These are phyloP conservation scores for Mellivora capensis DNA, from an alignment of 2,113 vertebrate species.

Conservation along the genomic window DNA sequence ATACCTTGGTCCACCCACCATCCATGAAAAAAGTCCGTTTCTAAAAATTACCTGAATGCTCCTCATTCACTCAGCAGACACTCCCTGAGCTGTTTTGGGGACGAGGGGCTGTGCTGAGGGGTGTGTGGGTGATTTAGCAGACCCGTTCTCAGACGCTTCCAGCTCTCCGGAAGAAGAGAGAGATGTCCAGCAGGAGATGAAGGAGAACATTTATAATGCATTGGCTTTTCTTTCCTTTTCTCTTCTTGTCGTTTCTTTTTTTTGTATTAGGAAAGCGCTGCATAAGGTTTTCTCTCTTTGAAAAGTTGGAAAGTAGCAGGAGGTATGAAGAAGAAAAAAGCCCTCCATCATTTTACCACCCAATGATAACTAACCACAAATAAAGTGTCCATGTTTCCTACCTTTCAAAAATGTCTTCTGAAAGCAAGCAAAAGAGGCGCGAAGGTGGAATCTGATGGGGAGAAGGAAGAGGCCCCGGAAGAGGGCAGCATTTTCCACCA, in stretches of 20 bases:
- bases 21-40: not conserved
- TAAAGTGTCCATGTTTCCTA: not conserved
- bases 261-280: not conserved
- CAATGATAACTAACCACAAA: not conserved
- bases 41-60: not conserved
- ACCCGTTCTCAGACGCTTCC: not conserved
- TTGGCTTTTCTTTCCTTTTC: not conserved
- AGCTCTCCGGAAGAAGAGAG: not conserved
- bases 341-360: not conserved
- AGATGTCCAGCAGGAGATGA: not conserved
- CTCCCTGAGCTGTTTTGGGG: not conserved
- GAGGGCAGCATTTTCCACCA: accelerated
- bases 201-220: not conserved
- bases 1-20: not conserved
- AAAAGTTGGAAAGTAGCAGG: not conserved
- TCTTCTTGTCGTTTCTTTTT: not conserved
- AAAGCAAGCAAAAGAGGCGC: not conserved
- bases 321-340: not conserved
- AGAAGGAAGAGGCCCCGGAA: not conserved
- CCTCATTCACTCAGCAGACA: not conserved
- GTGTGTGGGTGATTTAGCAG: not conserved
- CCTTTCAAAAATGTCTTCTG: slow-evolving; percentile 16
- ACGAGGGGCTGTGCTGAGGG: not conserved
- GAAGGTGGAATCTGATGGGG: not conserved
- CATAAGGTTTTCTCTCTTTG: not conserved